Evolutionary conservation across 2,888 invertebrate species (phyloP), one percentile per base, ranked within the genome.

Genomic region (Standfussiana lucernea): DNA sequence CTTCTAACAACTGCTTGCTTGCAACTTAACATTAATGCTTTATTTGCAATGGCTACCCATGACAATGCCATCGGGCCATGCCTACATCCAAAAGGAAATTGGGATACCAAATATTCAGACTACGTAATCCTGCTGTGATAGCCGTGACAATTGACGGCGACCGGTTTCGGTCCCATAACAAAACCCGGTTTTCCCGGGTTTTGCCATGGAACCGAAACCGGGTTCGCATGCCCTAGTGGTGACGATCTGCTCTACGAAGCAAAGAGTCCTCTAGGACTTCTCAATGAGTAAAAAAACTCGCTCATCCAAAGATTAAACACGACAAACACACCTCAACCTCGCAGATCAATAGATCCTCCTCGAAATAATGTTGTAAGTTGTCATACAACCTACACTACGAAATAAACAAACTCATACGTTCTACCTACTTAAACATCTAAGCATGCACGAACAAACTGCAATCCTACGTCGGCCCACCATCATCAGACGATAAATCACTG

Each of bases 401-500:
- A 65, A 80, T 42, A 80, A 65, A 79, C 59, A 47, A 79, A 79
- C 53, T 15, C 3, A 61, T 64, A 37, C 37, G 35, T n/a, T 35
- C 47, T 35, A 66, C 81, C 74, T 59, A 77, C 72, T 24, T 53
- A 28, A 53, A 65, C 35, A 24, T 65, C 28, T 70, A 69, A 73
- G 45, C 45, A 56, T 47, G 69, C 50, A 66, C 37, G 21, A 70
- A 68, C 64, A 62, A 61, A 64, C 68, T 74, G 45, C 72, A 72
- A 11, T 47, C 69, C 42, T 1, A 42, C 24, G 71, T 68, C 71
- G 32, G 40, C 74, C 61, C 40, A 56, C 59, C 59, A 77, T 74
- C 74, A 77, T 80, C 69, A 77, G 61, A 53, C 40, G 11, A 69
- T 82, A 80, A 59, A 82, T 74, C 75, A 75, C 64, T 1, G 59